phyloP scores from a whole-genome alignment of 1,140 invertebrate species.

The Ooceraea biroi region DNA sequence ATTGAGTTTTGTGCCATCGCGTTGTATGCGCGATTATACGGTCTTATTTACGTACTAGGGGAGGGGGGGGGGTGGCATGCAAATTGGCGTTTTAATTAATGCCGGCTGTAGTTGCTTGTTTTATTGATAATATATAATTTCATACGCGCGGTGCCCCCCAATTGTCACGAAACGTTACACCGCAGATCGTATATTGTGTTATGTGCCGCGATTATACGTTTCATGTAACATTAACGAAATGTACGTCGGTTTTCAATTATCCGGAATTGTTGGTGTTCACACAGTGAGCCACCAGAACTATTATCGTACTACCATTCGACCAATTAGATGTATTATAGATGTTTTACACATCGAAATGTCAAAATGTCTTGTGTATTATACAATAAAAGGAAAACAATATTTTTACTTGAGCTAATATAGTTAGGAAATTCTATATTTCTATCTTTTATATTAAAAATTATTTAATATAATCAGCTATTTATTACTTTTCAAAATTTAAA shows the following conservation, averaged over 20 bases:
- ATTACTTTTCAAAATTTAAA: too few species aligned
- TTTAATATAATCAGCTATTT: too few species aligned
- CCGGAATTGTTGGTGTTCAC: slow-evolving; percentile 1
- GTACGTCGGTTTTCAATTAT: slow-evolving; percentile 26
- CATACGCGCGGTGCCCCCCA: slow-evolving; percentile 25
- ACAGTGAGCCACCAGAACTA: neutral
- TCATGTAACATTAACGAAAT: slow-evolving; percentile 38
- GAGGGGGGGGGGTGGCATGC: too few species aligned
- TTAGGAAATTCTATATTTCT: too few species aligned
- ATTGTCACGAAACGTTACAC: slow-evolving; percentile 49
- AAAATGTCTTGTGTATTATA: neutral
- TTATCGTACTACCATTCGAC: neutral
- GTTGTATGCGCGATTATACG: neutral
- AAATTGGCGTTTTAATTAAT: slow-evolving; percentile 58
- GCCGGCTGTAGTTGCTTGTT: slow-evolving; percentile 13
- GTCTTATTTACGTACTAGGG: slow-evolving; percentile 40
- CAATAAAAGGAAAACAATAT: neutral
- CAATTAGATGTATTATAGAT: neutral
- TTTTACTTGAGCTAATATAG: too few species aligned
- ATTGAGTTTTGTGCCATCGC: too few species aligned
- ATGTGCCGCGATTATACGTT: neutral
- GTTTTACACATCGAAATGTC: too few species aligned
- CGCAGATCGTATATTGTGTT: slow-evolving; percentile 1
- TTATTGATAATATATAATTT: slow-evolving; percentile 32
- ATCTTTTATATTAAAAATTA: too few species aligned